Evolutionary conservation across 2,113 vertebrate species (phyloP).

Genomic region (Xyliphius kryptos): DNA sequence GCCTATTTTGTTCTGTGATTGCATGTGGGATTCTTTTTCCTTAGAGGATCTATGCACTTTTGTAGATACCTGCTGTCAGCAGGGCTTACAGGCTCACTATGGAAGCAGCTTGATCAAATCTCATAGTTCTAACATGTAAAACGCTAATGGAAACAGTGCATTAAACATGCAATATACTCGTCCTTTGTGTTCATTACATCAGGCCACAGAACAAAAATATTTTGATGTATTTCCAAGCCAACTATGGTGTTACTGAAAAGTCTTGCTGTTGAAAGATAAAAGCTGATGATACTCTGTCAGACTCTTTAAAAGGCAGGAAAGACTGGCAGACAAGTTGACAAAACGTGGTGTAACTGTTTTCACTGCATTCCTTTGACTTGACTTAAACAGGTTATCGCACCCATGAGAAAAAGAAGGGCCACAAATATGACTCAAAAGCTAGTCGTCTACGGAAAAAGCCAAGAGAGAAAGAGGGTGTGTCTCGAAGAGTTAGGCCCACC

Average conservation of each 20-base stretch:
- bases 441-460: constrained; percentile 84
- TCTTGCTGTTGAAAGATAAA: constrained; percentile 13
- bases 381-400: constrained; percentile 79
- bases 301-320: too few relatives aligned
- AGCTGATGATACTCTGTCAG: constrained; percentile 3
- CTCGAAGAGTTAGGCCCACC: constrained; percentile 61
- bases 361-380: constrained; percentile 16
- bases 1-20: constrained; percentile 29
- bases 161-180: constrained; percentile 20
- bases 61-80: constrained; percentile 48
- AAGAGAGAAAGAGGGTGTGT: constrained; percentile 69
- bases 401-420: constrained; percentile 91
- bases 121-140: constrained; percentile 22
- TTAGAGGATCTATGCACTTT: constrained; percentile 29
- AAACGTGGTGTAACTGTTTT: constrained; percentile 8
- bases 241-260: background rate
- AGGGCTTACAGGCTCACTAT: constrained; percentile 43
- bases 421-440: constrained; percentile 88
- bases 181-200: constrained; percentile 31
- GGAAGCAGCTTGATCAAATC: constrained; percentile 46
- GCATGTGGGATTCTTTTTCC: constrained; percentile 26
- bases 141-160: constrained; percentile 27
- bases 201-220: constrained; percentile 16
- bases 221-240: constrained; percentile 20
- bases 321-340: constrained; percentile 8